A percentile compares a stretch with the other conserved stretches of the same genome.
phyloP scores from a whole-genome alignment of 1,140 invertebrate genomes.

The Asobara japonica region DNA sequence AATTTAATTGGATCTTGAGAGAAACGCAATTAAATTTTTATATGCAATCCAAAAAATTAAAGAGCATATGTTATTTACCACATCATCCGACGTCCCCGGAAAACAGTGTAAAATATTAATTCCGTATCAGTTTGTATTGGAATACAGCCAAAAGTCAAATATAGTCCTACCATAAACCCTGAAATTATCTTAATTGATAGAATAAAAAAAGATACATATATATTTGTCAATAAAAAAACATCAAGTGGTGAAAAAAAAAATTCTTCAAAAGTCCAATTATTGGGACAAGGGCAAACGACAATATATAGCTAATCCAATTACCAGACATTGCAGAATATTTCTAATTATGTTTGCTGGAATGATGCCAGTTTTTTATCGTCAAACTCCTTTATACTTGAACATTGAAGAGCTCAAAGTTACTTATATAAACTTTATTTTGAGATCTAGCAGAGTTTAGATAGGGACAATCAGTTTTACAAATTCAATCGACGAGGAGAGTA shows the following conservation, averaged over 20 bases:
- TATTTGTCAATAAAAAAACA: constrained; percentile 17
- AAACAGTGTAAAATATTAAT: too few species aligned
- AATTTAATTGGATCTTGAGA: too few species aligned
- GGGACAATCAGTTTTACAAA: neutral
- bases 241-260: constrained; percentile 11
- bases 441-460: constrained; percentile 5
- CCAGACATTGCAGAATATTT: constrained; percentile 48
- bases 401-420: neutral
- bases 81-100: too few species aligned
- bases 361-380: constrained; percentile 53
- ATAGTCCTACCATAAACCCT: too few species aligned
- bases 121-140: too few species aligned
- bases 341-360: constrained; percentile 61
- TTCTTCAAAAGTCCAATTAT: constrained; percentile 1
- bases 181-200: too few species aligned
- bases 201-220: too few species aligned
- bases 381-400: constrained; percentile 38
- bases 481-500: neutral
- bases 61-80: too few species aligned
- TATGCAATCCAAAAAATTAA: too few species aligned
- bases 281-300: constrained; percentile 33
- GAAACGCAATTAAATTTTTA: too few species aligned
- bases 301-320: constrained; percentile 47
- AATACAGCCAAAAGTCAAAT: too few species aligned
- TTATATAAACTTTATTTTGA: constrained; percentile 39